These are phyloP conservation scores for Heliothis subflexa DNA, from an alignment of 1,140 invertebrate species.

Conservation along the genomic window DNA sequence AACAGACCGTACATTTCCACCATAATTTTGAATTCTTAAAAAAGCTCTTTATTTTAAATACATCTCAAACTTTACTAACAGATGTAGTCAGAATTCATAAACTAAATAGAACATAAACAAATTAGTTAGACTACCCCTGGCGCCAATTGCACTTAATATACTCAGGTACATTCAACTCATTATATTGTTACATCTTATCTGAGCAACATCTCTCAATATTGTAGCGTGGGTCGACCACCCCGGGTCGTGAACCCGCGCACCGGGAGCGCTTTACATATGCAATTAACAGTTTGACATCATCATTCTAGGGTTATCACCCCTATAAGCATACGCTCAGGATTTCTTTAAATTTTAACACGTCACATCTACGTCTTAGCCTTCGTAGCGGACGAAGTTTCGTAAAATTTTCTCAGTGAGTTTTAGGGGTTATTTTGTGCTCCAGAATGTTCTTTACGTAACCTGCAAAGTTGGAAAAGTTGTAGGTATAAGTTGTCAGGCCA, in stretches of 20 bases:
- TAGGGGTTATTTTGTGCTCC: slow-evolving; percentile 7
- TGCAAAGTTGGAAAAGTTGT: background rate
- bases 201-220: slow-evolving; percentile 24
- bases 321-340: background rate
- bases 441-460: background rate
- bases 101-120: too few species aligned
- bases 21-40: too few species aligned
- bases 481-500: too few species aligned
- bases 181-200: slow-evolving; percentile 6
- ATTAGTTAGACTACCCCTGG: too few species aligned
- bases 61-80: too few species aligned
- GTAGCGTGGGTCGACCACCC: slow-evolving; percentile 9
- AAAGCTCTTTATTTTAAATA: too few species aligned
- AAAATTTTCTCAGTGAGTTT: background rate
- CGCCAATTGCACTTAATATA: too few species aligned
- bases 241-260: slow-evolving; percentile 39
- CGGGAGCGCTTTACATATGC: slow-evolving; percentile 60
- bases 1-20: too few species aligned
- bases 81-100: too few species aligned
- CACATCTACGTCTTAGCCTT: background rate
- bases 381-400: background rate
- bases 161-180: too few species aligned
- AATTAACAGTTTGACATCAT: slow-evolving; percentile 62
- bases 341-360: slow-evolving; percentile 38
- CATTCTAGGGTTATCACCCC: slow-evolving; percentile 35